These are phyloP conservation scores for Sebastolobus alascanus DNA, from an alignment of 2,797 vertebrate genomes.

Conservation along the genomic window DNA sequence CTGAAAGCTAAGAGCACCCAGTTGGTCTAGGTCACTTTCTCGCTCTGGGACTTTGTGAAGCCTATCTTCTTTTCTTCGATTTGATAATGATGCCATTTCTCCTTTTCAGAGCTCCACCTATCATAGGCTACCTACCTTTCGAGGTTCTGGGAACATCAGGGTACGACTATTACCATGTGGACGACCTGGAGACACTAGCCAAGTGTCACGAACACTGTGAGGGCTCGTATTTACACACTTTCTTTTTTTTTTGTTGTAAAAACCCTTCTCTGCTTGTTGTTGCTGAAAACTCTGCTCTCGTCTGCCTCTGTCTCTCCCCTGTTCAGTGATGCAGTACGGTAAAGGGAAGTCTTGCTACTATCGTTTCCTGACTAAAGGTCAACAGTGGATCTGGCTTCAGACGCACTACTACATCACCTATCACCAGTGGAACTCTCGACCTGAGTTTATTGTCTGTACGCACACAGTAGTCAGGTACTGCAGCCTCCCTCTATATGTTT, in stretches of 20 bases:
- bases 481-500: background rate
- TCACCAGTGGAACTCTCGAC: slow-evolving; percentile 98
- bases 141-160: slow-evolving; percentile 98
- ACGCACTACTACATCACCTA: slow-evolving; percentile 99
- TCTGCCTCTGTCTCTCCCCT: slow-evolving; percentile 10
- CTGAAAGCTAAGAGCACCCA: background rate
- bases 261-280: background rate
- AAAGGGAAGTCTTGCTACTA: slow-evolving; percentile 99
- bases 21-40: background rate
- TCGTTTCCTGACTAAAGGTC: slow-evolving; percentile 98
- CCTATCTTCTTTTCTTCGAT: background rate
- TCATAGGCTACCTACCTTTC: slow-evolving; percentile 99
- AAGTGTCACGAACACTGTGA: slow-evolving; percentile 98
- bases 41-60: background rate
- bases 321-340: slow-evolving; percentile 97
- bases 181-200: slow-evolving; percentile 96
- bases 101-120: slow-evolving; percentile 93
- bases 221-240: slow-evolving; percentile 61
- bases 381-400: slow-evolving; percentile 99
- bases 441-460: slow-evolving; percentile 98
- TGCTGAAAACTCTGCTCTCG: slow-evolving; percentile 10
- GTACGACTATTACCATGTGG: slow-evolving; percentile 99
- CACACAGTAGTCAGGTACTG: slow-evolving; percentile 97
- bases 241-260: background rate
- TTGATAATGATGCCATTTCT: slow-evolving; percentile 6